Evolutionary conservation across 2,888 invertebrate genomes (phyloP), one percentile per base, ranked within the genome.

Genomic region (Tetrapedia diversipes): DNA sequence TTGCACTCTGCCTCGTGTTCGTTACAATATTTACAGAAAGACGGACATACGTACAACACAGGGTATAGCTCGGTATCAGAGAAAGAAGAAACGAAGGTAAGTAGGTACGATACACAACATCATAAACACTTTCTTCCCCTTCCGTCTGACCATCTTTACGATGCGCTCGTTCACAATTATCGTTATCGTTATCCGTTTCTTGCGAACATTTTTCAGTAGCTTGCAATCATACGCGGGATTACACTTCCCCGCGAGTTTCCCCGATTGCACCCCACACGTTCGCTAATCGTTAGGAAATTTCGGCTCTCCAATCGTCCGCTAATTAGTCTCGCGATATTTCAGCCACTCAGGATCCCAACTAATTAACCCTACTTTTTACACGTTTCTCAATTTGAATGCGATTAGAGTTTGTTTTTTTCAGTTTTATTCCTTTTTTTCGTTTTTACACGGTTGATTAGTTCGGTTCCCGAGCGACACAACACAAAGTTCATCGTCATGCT

Each of bases 11-110:
- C 4, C 39, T 64, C 83, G 87, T 32, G 88, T 87, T 89, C 89
- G 84, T 90, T 90, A 90, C 89, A 90, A 88, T 90, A 90, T 90
- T 90, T 90, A 90, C 90, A 90, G 53, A 82, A 89, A 89, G n/a
- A n/a, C n/a, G n/a, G n/a, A 84, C 85, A 85, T 89, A 90, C 90
- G 86, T 89, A 89, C 89, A 90, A 89, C 89, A 88, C 87, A 90
- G 79, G 84, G 70, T 76, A 85, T 86, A 87, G n/a, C 34, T 49
- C 27, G 41, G 45, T 60, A 72, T 53, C 43, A 72, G 57, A 78
- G 86, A 81, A 78, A 83, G 34, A 65, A 47, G 22, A 57, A 67
- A 75, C 43, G 56, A 61, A 57, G 24, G 45, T 43, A 14, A 11
- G 19, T 63, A 87, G 78, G 76, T 86, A 87, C 83, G 68, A 70